Evolutionary conservation across 1,140 invertebrate genomes (phyloP).

Genomic region (Papilio helenus): DNA sequence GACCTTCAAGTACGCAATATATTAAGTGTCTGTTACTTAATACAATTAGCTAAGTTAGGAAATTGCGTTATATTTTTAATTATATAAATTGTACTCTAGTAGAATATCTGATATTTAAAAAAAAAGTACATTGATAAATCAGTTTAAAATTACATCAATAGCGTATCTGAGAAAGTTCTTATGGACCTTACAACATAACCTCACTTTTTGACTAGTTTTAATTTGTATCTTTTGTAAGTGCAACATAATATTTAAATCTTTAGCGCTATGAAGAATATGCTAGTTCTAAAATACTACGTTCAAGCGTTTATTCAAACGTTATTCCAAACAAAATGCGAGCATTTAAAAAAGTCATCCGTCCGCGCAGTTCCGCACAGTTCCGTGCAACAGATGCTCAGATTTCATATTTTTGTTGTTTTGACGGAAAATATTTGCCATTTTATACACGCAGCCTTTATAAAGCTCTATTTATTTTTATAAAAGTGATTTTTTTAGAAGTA

Average conservation of each 20-base stretch:
- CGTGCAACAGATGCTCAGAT: constrained; percentile 20
- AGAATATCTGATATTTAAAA: not conserved
- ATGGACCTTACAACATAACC: not conserved
- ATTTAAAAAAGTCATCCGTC: constrained; percentile 27
- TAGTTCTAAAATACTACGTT: not conserved
- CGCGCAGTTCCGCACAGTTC: constrained; percentile 14
- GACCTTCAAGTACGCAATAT: constrained; percentile 28
- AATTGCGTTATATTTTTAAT: not conserved
- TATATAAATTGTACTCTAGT: too few species aligned
- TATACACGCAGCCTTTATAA: not conserved
- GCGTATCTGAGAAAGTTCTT: too few species aligned
- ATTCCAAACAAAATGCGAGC: constrained; percentile 23
- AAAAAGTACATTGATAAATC: not conserved
- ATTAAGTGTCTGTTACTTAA: constrained; percentile 13
- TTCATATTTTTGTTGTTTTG: constrained; percentile 20
- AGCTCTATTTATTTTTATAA: not conserved
- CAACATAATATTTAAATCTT: not conserved
- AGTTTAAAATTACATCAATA: not conserved
- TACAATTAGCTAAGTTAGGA: constrained; percentile 25
- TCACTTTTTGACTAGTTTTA: not conserved
- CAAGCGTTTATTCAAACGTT: constrained; percentile 21
- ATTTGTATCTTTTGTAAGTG: not conserved
- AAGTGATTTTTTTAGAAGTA: not conserved
- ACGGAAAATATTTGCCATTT: constrained; percentile 7
- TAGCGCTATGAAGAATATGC: not conserved